Base-by-base conservation (phyloP, 2,113 vertebrate species). In the Pseudorasbora parva region DNA sequence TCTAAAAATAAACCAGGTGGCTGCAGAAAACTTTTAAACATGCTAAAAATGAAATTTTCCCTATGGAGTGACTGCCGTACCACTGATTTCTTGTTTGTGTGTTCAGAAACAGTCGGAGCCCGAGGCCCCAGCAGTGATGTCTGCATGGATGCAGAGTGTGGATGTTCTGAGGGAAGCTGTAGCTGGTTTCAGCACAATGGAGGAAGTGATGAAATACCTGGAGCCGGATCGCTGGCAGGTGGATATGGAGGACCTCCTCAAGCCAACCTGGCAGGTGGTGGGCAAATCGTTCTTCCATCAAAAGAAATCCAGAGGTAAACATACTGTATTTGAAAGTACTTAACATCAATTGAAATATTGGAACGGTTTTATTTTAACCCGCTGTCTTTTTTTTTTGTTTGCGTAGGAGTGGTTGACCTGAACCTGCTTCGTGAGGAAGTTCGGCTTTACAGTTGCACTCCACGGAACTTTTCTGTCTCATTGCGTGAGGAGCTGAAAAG, bases 161-260 rank as follows among this genome's bases (percentile, higher is more conserved):
- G 97, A 98, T 81, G 92, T 95, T 45, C 86, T 99, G 51, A 96
- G 95, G 62, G 95, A 96, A 0, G 94, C 95, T 0, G 95, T 99
- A 4, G 90, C 95, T 15, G 94, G 88, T 6, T 96, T 99, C 8
- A 93, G 93, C 82, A 98, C 97, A 0, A 91, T 99, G 92, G 98
- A 99, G 92, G 97, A 99, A 85, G 96, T 99, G n/a, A 96, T 99
- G 92, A 96, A 96, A 43, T 99, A 97, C 82, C 94, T 99, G 27
- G 98, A 99, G 87, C 98, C 98, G 0, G 98, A 99, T 4, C 92
- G 95, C 77, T 99, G 97, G 97, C 97, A 97, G 73, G 89, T 97
- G 91, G 98, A 99, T 89, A 94, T 99, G 91, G 97, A 99, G 75
- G 97, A 99, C 78, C 82, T 99, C 8, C 98, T 98, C 91, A 97